Percentiles rank a stretch among this genome's conserved stretches.
These are phyloP conservation scores for Tetragnatha versicolor DNA, from an alignment of 1,140 invertebrate species.

Conservation along the genomic window DNA sequence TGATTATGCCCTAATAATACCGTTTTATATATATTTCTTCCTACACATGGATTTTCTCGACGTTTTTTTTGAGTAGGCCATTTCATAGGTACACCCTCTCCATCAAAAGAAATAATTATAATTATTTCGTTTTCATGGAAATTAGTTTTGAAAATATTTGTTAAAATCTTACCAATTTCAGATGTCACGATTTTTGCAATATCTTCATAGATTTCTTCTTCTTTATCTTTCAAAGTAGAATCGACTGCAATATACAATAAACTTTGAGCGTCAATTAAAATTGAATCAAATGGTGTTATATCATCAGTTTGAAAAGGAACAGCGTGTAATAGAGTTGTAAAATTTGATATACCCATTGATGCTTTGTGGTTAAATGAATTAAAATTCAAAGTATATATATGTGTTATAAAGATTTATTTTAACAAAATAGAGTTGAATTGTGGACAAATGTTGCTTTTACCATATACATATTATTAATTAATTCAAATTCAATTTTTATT, in stretches of 20 bases:
- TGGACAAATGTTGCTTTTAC: too few species aligned
- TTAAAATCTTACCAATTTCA: neutral
- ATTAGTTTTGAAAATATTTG: neutral
- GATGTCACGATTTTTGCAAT: neutral
- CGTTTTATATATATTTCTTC: neutral
- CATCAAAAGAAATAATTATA: conserved; percentile 13
- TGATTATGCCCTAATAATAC: conserved; percentile 3
- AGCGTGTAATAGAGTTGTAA: neutral
- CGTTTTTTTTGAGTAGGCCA: conserved; percentile 14
- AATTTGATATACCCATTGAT: neutral
- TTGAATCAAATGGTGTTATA: neutral
- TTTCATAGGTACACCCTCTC: conserved; percentile 26
- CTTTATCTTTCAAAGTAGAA: neutral
- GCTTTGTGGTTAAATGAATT: neutral
- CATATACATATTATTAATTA: too few species aligned
- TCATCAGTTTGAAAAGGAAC: neutral
- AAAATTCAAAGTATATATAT: too few species aligned
- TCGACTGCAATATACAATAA: neutral
- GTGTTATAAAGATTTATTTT: too few species aligned
- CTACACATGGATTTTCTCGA: neutral
- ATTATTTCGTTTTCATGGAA: neutral
- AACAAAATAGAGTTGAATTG: too few species aligned
- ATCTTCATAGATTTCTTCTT: neutral
- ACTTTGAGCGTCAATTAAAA: conserved; percentile 30
- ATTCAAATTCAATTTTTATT: too few species aligned